phyloP scores from a whole-genome alignment of 2,888 invertebrate genomes.

The Lamellibrachia satsuma region DNA sequence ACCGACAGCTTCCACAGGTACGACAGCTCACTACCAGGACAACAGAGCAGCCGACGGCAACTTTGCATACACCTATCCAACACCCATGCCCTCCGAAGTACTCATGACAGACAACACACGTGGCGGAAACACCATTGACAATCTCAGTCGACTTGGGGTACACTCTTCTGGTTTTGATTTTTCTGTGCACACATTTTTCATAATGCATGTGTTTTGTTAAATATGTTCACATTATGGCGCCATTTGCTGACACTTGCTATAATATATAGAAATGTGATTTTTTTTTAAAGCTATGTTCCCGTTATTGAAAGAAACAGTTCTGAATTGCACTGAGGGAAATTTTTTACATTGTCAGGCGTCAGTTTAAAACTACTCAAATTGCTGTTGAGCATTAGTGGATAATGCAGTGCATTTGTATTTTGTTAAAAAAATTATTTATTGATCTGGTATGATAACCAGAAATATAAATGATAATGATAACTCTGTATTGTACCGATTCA shows the following conservation, averaged over 20 bases:
- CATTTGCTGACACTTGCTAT: background rate
- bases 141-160: background rate
- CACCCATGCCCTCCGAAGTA: background rate
- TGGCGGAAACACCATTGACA: background rate
- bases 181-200: background rate
- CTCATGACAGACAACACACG: background rate
- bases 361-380: no score
- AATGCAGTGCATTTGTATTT: background rate
- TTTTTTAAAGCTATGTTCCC: no score
- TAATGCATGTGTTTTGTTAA: background rate
- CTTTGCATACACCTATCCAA: background rate
- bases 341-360: no score
- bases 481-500: background rate
- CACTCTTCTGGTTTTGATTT: background rate
- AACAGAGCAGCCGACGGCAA: background rate
- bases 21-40: background rate
- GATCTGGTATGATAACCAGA: no score
- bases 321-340: no score
- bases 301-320: no score
- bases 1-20: background rate
- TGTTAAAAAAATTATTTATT: no score
- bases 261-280: no score
- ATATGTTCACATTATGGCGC: background rate
- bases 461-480: background rate
- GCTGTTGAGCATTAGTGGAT: background rate